Evolutionary conservation across 1,140 invertebrate genomes (phyloP).

Genomic region (Patella vulgata): DNA sequence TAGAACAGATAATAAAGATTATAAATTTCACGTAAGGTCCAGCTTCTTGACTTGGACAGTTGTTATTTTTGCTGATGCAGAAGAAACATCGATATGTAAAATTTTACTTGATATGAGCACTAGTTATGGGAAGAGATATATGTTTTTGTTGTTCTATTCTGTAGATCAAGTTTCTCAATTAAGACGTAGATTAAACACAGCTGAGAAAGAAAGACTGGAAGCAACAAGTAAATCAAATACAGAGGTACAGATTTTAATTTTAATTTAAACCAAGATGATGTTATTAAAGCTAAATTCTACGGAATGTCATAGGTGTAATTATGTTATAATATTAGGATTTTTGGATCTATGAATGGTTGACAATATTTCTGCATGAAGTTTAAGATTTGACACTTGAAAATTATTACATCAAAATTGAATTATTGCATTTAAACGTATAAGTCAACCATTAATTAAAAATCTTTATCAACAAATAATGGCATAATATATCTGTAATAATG

Average conservation of each 20-base stretch:
- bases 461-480: no score
- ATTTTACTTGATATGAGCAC: no score
- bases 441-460: neutral
- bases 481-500: no score
- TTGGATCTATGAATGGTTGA: neutral
- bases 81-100: no score
- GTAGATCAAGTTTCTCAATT: constrained; percentile 46
- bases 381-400: neutral
- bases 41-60: no score
- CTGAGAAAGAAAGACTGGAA: constrained; percentile 54
- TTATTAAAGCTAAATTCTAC: neutral
- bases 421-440: neutral
- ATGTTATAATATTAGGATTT: neutral
- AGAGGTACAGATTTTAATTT: constrained; percentile 41
- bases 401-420: neutral
- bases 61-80: no score
- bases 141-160: constrained; percentile 18
- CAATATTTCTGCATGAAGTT: neutral
- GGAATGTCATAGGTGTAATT: neutral
- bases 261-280: neutral
- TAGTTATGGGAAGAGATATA: no score
- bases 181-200: constrained; percentile 44
- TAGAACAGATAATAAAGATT: no score
- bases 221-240: constrained; percentile 41
- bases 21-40: no score